A percentile compares a stretch with the other conserved stretches of the same genome.
phyloP scores from a whole-genome alignment of 2,113 vertebrate genomes.

The Symphodus melops region DNA sequence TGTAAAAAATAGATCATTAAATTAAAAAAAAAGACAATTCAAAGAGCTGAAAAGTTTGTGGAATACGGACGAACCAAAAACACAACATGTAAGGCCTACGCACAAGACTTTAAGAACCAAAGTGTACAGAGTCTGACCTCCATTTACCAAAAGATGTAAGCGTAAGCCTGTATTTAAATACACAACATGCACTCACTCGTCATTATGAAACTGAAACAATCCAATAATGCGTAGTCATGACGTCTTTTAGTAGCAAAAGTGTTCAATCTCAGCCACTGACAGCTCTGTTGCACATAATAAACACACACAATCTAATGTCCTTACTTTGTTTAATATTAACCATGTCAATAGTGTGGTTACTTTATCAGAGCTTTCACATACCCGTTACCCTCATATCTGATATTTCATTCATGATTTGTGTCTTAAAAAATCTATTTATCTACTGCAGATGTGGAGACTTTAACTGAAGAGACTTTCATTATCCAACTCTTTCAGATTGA shows the following conservation, averaged over 20 bases:
- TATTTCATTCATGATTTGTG: not conserved
- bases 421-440: not conserved
- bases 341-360: not conserved
- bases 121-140: not conserved
- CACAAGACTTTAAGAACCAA: not conserved
- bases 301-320: not conserved
- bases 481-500: not conserved
- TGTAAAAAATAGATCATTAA: too few relatives aligned
- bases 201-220: slow-evolving; percentile 4
- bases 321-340: too few relatives aligned
- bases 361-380: not conserved
- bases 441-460: not conserved
- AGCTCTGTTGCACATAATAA: not conserved
- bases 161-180: not conserved
- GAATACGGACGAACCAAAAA: not conserved
- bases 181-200: not conserved
- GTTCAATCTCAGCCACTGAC: not conserved
- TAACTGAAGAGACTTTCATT: not conserved
- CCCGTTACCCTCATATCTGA: slow-evolving; percentile 4
- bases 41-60: not conserved
- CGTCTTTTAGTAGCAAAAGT: not conserved
- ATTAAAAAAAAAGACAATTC: too few relatives aligned
- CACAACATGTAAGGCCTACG: not conserved
- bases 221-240: not conserved
- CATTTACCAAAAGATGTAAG: not conserved